phyloP scores from a whole-genome alignment of 2,888 invertebrate genomes.

The Elaeidobius kamerunicus region DNA sequence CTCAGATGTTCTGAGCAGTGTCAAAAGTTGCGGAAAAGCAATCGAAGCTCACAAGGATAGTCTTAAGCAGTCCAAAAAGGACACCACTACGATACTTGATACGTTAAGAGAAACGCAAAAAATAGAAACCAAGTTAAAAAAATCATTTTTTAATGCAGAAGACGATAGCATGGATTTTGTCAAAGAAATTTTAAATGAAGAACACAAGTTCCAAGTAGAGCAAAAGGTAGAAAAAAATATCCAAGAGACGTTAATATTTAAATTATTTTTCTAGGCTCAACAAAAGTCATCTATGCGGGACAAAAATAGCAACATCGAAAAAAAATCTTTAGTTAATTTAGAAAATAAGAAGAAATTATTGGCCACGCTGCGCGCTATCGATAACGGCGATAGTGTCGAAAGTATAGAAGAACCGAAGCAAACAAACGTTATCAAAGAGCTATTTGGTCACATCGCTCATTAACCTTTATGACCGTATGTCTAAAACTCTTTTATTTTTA shows the following conservation, averaged over 20 bases:
- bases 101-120: constrained; percentile 54
- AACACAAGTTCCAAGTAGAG: constrained; percentile 38
- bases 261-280: no score
- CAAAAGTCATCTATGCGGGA: background rate
- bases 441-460: constrained; percentile 34
- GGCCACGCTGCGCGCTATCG: constrained; percentile 62
- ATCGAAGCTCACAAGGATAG: constrained; percentile 55
- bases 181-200: constrained; percentile 44
- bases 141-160: constrained; percentile 34
- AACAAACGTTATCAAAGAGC: constrained; percentile 39
- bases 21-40: constrained; percentile 37
- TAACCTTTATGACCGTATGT: background rate
- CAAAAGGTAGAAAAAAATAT: constrained; percentile 25
- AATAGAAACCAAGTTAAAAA: constrained; percentile 51
- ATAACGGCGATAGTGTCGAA: constrained; percentile 50
- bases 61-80: constrained; percentile 50
- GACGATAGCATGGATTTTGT: constrained; percentile 43
- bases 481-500: constrained; percentile 11
- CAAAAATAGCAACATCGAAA: constrained; percentile 16
- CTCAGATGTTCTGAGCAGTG: constrained; percentile 39
- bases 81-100: constrained; percentile 53
- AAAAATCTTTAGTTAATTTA: constrained; percentile 38
- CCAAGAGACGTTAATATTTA: no score
- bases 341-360: constrained; percentile 58
- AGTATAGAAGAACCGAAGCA: constrained; percentile 31